Percentiles rank a stretch among this genome's conserved stretches.
phyloP scores from a whole-genome alignment of 2,888 invertebrate genomes.

The Lamellibrachia satsuma region DNA sequence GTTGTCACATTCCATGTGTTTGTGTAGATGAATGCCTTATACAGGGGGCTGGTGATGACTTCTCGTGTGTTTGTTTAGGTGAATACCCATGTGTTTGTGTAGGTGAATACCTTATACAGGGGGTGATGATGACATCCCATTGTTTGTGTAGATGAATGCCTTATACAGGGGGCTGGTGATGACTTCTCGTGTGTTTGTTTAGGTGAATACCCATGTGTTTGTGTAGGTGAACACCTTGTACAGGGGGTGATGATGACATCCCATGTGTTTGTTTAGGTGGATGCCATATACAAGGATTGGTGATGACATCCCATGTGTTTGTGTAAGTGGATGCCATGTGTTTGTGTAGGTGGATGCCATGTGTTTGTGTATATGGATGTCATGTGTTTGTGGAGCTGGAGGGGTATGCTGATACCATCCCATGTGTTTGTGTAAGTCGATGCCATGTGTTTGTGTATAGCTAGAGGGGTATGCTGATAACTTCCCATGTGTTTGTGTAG shows the following conservation, averaged over 20 bases:
- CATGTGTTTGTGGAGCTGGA: too few relatives aligned
- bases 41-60: neutral
- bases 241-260: too few relatives aligned
- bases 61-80: neutral
- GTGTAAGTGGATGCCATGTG: too few relatives aligned
- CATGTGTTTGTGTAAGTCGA: neutral
- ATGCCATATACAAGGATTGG: neutral
- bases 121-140: neutral
- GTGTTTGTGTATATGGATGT: too few relatives aligned
- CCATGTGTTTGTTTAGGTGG: neutral
- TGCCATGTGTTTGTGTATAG: neutral
- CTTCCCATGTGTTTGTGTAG: neutral
- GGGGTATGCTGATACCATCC: too few relatives aligned
- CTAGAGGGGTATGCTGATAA: neutral
- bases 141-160: neutral
- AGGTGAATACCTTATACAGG: neutral
- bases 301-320: too few relatives aligned
- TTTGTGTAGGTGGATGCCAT: too few relatives aligned
- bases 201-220: neutral
- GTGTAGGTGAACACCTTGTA: neutral
- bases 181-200: neutral
- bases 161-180: neutral
- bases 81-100: neutral
- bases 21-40: neutral
- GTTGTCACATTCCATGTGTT: neutral